Conservation (phyloP, 1,140 invertebrate species). For the Myzus persicae region DNA sequence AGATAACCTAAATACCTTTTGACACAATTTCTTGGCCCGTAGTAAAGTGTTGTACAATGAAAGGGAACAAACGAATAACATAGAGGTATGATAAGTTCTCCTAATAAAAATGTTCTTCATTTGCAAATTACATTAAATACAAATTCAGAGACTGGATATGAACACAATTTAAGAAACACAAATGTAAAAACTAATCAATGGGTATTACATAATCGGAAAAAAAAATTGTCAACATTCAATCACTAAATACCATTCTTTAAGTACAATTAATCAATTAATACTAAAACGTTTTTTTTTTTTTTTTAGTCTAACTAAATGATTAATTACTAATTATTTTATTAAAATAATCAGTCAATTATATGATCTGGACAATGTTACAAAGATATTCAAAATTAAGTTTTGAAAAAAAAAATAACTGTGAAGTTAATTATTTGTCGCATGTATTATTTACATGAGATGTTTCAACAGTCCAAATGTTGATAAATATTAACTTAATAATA, state of each 20-base stretch:
- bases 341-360: conserved; percentile 39
- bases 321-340: neutral
- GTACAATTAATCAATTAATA: conserved; percentile 17
- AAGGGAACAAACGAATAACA: neutral
- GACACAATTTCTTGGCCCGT: neutral
- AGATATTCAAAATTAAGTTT: neutral
- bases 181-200: neutral
- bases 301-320: conserved; percentile 2
- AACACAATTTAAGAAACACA: neutral
- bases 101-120: neutral
- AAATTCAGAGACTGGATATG: neutral
- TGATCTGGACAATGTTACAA: neutral
- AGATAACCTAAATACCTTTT: neutral
- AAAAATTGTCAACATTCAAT: neutral
- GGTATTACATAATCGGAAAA: neutral
- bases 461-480: neutral
- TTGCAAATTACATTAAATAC: neutral
- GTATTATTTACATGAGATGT: neutral
- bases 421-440: neutral
- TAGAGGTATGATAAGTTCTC: neutral
- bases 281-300: neutral
- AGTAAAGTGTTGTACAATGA: neutral
- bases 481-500: neutral
- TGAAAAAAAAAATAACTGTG: neutral
- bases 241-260: neutral